phyloP scores from a whole-genome alignment of 2,113 vertebrate genomes.

The Campylomormyrus numenius region DNA sequence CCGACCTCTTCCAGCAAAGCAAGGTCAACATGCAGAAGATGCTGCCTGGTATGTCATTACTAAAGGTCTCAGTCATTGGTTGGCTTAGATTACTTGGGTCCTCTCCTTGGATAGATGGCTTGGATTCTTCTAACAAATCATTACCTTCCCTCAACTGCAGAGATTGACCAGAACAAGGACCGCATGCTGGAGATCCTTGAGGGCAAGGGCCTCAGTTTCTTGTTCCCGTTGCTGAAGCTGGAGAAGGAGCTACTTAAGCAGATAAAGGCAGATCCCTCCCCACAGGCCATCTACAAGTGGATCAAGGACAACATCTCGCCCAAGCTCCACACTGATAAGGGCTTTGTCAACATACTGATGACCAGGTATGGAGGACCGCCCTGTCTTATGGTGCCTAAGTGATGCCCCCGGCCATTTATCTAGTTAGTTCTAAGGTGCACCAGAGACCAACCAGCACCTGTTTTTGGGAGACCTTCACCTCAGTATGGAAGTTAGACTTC shows the following conservation, averaged over 20 bases:
- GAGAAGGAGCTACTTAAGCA: conserved; percentile 97
- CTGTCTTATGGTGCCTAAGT: not conserved
- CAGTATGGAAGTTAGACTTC: not conserved
- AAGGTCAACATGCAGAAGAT: conserved; percentile 99
- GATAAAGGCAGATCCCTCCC: conserved; percentile 91
- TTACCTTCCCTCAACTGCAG: conserved; percentile 46
- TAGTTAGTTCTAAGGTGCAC: not conserved
- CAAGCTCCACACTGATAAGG: conserved; percentile 96
- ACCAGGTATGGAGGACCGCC: conserved; percentile 72
- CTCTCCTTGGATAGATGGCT: not conserved
- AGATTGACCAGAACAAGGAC: conserved; percentile 98
- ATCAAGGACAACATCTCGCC: conserved; percentile 99
- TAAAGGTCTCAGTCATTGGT: too few relatives aligned
- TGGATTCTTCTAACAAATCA: not conserved
- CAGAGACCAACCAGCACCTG: not conserved
- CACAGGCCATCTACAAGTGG: conserved; percentile 98
- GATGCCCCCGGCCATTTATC: not conserved
- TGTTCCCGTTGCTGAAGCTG: conserved; percentile 96
- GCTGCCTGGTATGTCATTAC: conserved; percentile 78
- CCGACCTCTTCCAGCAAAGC: conserved; percentile 94
- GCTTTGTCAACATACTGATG: conserved; percentile 99
- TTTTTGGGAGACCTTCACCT: not conserved
- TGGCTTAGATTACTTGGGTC: not conserved
- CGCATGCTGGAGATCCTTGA: conserved; percentile 98
- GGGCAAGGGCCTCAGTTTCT: conserved; percentile 94